Evolutionary conservation across 1,140 invertebrate species (phyloP).

Genomic region (Heliconius hermathena): DNA sequence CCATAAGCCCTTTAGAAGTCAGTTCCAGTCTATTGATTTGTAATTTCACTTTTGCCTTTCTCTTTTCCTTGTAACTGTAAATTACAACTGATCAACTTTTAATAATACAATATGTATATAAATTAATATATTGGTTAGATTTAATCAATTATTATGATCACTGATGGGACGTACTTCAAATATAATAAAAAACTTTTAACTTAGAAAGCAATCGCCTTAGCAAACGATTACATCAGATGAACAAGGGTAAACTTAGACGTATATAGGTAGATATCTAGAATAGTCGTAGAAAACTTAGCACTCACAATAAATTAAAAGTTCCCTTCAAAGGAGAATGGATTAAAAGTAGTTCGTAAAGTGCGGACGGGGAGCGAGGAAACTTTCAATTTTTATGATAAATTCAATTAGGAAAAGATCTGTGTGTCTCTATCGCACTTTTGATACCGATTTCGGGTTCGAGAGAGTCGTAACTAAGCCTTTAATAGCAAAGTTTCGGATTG

Average conservation of each 20-base stretch:
- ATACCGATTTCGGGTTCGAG: constrained; percentile 47
- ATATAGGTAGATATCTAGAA: constrained; percentile 52
- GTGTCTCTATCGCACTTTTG: constrained; percentile 58
- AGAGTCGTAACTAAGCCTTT: constrained; percentile 56
- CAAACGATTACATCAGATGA: constrained; percentile 68
- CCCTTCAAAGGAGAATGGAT: constrained; percentile 77
- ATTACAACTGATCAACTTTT: neutral
- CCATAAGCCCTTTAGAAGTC: constrained; percentile 15
- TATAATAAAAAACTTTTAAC: neutral
- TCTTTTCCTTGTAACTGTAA: constrained; percentile 20
- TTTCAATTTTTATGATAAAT: constrained; percentile 82
- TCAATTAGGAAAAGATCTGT: constrained; percentile 74
- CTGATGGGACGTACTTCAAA: neutral
- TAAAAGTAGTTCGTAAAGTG: constrained; percentile 76
- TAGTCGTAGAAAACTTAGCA: constrained; percentile 75
- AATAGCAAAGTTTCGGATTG: constrained; percentile 56
- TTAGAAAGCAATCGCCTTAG: constrained; percentile 44
- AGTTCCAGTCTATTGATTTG: constrained; percentile 21
- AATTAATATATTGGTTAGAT: neutral
- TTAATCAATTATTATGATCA: neutral
- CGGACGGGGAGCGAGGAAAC: constrained; percentile 67
- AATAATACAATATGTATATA: neutral
- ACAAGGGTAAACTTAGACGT: constrained; percentile 64
- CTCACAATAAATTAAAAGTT: constrained; percentile 80
- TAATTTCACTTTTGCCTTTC: constrained; percentile 35